Conservation (phyloP, 1,140 invertebrate genomes). For the Magallana ariakensis region DNA sequence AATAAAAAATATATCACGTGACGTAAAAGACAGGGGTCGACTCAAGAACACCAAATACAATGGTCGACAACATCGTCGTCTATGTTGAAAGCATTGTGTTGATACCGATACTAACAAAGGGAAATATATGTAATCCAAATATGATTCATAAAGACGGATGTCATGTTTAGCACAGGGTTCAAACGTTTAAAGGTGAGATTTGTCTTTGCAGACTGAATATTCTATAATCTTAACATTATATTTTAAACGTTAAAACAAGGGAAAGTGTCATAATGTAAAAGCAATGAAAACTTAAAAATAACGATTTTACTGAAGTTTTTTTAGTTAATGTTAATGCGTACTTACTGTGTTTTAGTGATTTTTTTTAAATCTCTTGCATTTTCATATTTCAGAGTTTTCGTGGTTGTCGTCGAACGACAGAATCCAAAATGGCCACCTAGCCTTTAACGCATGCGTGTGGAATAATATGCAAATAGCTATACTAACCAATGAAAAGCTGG, state of each 20-base stretch:
- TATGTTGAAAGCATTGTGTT: too few relatives aligned
- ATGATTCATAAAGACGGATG: background rate
- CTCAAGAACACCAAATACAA: background rate
- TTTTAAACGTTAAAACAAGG: background rate
- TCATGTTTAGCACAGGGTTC: background rate
- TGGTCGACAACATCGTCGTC: background rate
- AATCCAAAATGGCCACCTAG: constrained; percentile 23
- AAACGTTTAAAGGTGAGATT: background rate
- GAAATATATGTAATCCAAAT: background rate
- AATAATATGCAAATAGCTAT: constrained; percentile 18
- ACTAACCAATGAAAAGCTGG: background rate
- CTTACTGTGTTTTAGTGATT: background rate
- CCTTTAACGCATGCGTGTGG: background rate
- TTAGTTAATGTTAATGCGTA: background rate
- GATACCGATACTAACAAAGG: too few relatives aligned
- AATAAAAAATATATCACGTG: background rate
- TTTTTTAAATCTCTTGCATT: constrained; percentile 1
- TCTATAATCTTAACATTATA: too few relatives aligned
- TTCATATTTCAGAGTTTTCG: constrained; percentile 20
- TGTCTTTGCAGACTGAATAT: background rate
- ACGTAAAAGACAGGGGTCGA: background rate
- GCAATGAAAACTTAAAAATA: background rate
- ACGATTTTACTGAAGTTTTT: background rate
- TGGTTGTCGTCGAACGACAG: constrained; percentile 21
- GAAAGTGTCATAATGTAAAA: constrained; percentile 9